phyloP scores from a whole-genome alignment of 2,113 vertebrate genomes.

The Dicrurus megarhynchus region DNA sequence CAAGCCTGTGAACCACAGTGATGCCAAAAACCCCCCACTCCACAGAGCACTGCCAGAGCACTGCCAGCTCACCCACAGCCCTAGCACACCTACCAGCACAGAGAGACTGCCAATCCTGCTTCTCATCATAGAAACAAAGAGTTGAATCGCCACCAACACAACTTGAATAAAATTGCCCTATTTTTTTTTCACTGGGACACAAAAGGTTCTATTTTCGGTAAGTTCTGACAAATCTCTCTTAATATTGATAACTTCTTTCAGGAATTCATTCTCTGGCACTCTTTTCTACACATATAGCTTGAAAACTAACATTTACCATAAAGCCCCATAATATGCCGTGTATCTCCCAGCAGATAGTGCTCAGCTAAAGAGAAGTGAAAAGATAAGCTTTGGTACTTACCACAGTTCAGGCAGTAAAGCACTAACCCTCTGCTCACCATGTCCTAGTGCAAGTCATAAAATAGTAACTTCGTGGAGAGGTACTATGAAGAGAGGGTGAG shows the following conservation, averaged over 20 bases:
- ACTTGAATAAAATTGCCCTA: not conserved
- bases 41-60: not conserved
- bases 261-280: not conserved
- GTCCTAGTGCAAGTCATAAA: not conserved
- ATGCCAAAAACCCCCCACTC: not conserved
- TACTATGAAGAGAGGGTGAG: rapidly evolving
- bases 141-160: too few species aligned
- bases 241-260: not conserved
- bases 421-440: not conserved
- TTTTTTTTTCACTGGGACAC: not conserved
- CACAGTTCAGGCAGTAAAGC: not conserved
- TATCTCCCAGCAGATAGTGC: not conserved
- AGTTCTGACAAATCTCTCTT: not conserved
- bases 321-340: not conserved
- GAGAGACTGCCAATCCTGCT: not conserved
- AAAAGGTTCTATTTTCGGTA: not conserved
- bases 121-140: not conserved
- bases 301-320: not conserved
- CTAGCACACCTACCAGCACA: not conserved
- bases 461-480: not conserved
- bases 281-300: not conserved
- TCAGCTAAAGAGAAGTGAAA: not conserved
- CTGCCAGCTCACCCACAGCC: not conserved
- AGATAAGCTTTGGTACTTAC: not conserved
- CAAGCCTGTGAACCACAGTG: not conserved